These are phyloP conservation scores for Baccha elongata DNA, from an alignment of 2,888 invertebrate species.

Conservation along the genomic window DNA sequence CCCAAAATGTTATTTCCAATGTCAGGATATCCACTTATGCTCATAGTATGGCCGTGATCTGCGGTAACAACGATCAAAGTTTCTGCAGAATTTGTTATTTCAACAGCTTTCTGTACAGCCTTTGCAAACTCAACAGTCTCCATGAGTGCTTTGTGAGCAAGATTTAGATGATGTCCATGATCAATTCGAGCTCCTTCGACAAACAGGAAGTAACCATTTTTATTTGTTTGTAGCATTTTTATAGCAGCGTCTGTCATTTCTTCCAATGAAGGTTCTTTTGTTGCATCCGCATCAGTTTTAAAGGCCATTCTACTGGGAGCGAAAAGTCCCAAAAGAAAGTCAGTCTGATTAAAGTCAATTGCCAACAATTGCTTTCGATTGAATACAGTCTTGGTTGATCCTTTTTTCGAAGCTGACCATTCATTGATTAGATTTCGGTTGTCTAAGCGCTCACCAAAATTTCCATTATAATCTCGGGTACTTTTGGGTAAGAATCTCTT, in stretches of 20 bases:
- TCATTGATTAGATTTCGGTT: conserved; percentile 86
- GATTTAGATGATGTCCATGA: conserved; percentile 89
- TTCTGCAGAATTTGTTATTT: conserved; percentile 85
- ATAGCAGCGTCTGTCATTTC: conserved; percentile 88
- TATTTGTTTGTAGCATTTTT: conserved; percentile 83
- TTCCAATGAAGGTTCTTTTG: conserved; percentile 85
- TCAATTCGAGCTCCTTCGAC: conserved; percentile 89
- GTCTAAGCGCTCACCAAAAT: conserved; percentile 85
- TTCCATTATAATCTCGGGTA: conserved; percentile 83
- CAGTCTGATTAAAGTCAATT: conserved; percentile 82
- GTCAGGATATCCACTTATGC: conserved; percentile 88
- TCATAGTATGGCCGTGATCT: conserved; percentile 91
- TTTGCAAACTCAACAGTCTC: conserved; percentile 90
- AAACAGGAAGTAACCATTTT: conserved; percentile 85
- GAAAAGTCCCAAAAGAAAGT: conserved; percentile 85
- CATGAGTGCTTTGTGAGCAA: conserved; percentile 87
- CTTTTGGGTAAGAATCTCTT: conserved; percentile 85
- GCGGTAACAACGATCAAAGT: conserved; percentile 91
- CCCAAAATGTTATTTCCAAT: conserved; percentile 84
- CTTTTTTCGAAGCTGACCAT: conserved; percentile 85
- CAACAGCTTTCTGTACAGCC: conserved; percentile 86
- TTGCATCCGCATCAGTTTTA: conserved; percentile 83
- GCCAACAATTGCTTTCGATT: conserved; percentile 84
- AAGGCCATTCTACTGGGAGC: conserved; percentile 84
- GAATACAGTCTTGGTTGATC: conserved; percentile 83